A percentile compares a stretch with the other conserved stretches of the same genome.
These are phyloP conservation scores for Sepiola atlantica DNA, from an alignment of 2,888 invertebrate species.

Conservation along the genomic window DNA sequence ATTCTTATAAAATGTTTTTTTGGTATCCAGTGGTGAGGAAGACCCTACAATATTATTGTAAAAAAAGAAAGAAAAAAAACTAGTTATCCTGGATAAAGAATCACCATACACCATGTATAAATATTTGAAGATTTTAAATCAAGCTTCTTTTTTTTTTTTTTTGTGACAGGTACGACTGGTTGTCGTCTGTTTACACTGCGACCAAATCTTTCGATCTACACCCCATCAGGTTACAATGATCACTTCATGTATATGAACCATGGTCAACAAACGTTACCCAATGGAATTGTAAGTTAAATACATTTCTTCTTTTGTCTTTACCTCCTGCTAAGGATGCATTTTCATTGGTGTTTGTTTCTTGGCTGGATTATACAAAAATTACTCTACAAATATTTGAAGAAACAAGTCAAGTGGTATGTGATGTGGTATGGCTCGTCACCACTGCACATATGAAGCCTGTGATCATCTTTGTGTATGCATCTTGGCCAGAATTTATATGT, in stretches of 20 bases:
- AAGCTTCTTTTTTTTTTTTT: neutral
- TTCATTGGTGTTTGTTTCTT: neutral
- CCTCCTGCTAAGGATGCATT: neutral
- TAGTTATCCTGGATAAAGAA: no score
- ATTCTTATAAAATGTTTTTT: no score
- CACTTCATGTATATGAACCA: constrained; percentile 94
- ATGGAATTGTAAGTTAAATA: constrained; percentile 81
- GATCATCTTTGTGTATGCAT: no score
- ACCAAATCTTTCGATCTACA: constrained; percentile 87
- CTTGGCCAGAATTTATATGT: no score
- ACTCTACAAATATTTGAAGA: no score
- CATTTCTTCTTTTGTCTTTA: neutral
- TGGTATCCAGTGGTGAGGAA: no score
- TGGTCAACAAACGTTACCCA: constrained; percentile 93
- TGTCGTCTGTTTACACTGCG: constrained; percentile 89
- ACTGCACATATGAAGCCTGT: no score
- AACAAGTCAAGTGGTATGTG: no score
- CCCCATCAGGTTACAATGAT: constrained; percentile 87
- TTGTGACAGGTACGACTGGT: constrained; percentile 79
- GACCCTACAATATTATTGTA: neutral
- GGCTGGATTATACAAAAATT: no score
- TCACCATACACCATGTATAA: no score
- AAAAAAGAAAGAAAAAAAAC: neutral
- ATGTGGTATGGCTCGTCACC: no score
- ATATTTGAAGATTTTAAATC: no score